Evolutionary conservation across 2,888 invertebrate genomes (phyloP).

Genomic region (Coecobrya sp.): DNA sequence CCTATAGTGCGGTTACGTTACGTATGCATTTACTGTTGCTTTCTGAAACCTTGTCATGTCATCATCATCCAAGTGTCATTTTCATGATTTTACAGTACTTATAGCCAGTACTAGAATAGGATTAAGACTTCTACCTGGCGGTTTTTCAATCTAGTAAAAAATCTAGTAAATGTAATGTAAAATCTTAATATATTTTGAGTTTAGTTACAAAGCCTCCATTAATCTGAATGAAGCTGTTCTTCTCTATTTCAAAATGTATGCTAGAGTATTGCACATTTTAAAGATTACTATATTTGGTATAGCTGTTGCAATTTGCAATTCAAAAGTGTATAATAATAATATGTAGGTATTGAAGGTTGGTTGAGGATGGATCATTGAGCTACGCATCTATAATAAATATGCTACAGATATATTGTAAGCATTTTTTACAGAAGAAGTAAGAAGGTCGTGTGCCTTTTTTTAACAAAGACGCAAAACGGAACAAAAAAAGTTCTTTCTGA

Average conservation of each 20-base stretch:
- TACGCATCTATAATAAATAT: background rate
- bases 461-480: conserved; percentile 10
- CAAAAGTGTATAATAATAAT: no score
- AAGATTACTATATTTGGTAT: background rate
- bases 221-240: background rate
- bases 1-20: no score
- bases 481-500: conserved; percentile 31
- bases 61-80: no score
- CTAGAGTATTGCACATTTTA: background rate
- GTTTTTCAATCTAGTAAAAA: no score
- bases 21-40: no score
- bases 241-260: background rate
- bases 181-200: no score
- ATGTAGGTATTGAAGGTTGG: background rate
- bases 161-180: no score
- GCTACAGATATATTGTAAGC: background rate
- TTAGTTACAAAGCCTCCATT: no score
- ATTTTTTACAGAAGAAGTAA: background rate
- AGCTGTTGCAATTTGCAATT: background rate
- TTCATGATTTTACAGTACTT: no score
- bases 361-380: background rate
- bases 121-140: no score
- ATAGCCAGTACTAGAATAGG: no score
- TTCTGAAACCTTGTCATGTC: no score
- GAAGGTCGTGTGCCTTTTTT: conserved; percentile 58